Conservation (phyloP, 1,140 invertebrate genomes). For the Diachasmimorpha longicaudata region DNA sequence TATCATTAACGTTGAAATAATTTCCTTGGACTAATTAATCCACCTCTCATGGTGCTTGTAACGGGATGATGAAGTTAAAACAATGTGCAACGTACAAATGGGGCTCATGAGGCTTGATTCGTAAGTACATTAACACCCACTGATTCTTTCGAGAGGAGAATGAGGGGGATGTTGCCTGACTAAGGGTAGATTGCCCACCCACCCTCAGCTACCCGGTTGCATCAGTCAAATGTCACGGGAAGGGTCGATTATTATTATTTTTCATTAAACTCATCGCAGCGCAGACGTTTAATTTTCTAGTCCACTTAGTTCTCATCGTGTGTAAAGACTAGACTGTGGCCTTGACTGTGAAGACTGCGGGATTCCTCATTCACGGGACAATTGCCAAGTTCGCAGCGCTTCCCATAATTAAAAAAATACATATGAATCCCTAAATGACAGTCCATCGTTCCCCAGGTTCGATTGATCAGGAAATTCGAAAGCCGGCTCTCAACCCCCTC, state of each 20-base stretch:
- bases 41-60: conserved; percentile 21
- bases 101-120: conserved; percentile 58
- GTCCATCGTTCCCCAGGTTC: neutral
- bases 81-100: conserved; percentile 51
- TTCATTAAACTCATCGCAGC: neutral
- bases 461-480: neutral
- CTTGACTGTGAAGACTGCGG: conserved; percentile 10
- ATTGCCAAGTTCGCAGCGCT: conserved; percentile 4
- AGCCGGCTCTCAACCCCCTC: neutral
- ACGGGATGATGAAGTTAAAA: conserved; percentile 52
- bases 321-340: neutral
- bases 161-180: neutral
- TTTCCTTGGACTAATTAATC: no score
- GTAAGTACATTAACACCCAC: conserved; percentile 43
- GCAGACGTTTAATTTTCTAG: neutral
- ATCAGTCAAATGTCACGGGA: neutral
- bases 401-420: neutral
- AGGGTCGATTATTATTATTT: neutral
- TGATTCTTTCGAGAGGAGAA: neutral
- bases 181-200: neutral
- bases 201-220: neutral
- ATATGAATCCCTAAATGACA: neutral
- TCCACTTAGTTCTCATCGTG: neutral
- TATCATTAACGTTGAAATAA: neutral
- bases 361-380: neutral